Base-by-base conservation (phyloP, 2,888 invertebrate species). In the Bugulina stolonifera region DNA sequence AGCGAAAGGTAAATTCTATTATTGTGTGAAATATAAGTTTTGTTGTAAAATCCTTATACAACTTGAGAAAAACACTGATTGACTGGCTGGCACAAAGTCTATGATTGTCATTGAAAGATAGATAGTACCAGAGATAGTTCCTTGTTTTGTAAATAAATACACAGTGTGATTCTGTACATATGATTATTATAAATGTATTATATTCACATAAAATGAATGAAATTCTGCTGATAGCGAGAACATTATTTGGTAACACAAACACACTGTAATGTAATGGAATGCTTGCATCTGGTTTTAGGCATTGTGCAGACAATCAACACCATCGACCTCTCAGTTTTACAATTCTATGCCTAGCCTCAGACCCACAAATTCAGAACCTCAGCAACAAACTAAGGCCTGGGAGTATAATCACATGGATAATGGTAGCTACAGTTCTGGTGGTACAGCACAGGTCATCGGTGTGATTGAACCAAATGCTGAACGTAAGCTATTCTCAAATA, bases 381-480 rank as follows among this genome's bases (percentile, higher is more conserved):
- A 43, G 14, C 64, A 64, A n/a, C 32, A 27, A 32, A 5, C 22
- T 27, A 64, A 64, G 32, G 32, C 64, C 2, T 64, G 64, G 64
- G 64, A 64, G 32, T 64, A 64, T 27, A 64, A 64, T n/a, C 25
- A 5, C 25, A 14, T 5, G 22, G 55, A n/a, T 10, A 32, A 5
- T 14, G 32, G 27, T n/a, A 64, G 34, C 32, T 25, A 2, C 18
- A 34, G 18, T 10, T 18, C 57, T n/a, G 23, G 10, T 5, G 23
- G 10, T 5, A 64, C 64, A 64, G 64, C 64, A 25, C 29, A 64
- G 32, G 64, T 64, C 14, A 27, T 64, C n/a, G 64, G 64, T 25
- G 64, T 64, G 25, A 18, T 64, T 34, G 64, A 64, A 27, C 64
- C 64, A 32, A 27, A n/a, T 32, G 1, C 43, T 43, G 43, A 43